Percentiles rank a stretch among this genome's conserved stretches.
These are phyloP conservation scores for Cotesia typhae DNA, from an alignment of 1,140 invertebrate species.

Conservation along the genomic window DNA sequence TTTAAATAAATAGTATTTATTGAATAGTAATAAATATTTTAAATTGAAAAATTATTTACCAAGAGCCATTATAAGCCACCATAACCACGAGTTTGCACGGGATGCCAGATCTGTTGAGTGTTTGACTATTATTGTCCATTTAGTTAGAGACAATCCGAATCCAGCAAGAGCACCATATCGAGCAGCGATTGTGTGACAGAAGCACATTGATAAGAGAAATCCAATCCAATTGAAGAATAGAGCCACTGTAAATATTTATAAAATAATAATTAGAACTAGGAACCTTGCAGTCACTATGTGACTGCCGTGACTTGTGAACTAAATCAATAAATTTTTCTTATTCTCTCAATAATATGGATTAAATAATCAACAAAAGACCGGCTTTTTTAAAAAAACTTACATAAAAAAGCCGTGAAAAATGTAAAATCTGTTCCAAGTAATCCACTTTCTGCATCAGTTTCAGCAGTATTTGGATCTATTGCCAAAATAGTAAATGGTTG, in stretches of 20 bases:
- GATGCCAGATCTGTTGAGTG: constrained; percentile 86
- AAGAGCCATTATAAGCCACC: constrained; percentile 90
- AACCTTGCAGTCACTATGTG: too few species aligned
- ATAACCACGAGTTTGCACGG: constrained; percentile 87
- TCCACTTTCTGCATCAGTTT: constrained; percentile 77
- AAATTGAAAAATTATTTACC: constrained; percentile 67
- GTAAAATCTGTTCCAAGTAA: constrained; percentile 87
- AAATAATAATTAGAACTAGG: too few species aligned
- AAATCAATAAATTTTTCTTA: too few species aligned
- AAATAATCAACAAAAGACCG: constrained; percentile 13
- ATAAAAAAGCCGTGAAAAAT: constrained; percentile 87
- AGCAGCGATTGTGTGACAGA: constrained; percentile 92
- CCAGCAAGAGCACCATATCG: constrained; percentile 91
- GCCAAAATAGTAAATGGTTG: constrained; percentile 76
- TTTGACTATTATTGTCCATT: constrained; percentile 94
- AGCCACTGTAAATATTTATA: constrained; percentile 69
- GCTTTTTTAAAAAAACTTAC: constrained; percentile 62
- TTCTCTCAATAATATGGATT: background rate
- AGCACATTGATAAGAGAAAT: constrained; percentile 89
- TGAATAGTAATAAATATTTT: constrained; percentile 7
- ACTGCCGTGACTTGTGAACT: too few species aligned
- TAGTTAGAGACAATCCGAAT: constrained; percentile 90
- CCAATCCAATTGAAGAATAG: constrained; percentile 96
- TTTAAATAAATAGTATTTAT: constrained; percentile 9
- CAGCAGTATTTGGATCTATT: constrained; percentile 74